Percentiles rank a stretch among this genome's conserved stretches.
These are phyloP conservation scores for Chrysaora quinquecirrha DNA, from an alignment of 30 jellyfish, hydroid and myxozoan species.

Conservation along the genomic window DNA sequence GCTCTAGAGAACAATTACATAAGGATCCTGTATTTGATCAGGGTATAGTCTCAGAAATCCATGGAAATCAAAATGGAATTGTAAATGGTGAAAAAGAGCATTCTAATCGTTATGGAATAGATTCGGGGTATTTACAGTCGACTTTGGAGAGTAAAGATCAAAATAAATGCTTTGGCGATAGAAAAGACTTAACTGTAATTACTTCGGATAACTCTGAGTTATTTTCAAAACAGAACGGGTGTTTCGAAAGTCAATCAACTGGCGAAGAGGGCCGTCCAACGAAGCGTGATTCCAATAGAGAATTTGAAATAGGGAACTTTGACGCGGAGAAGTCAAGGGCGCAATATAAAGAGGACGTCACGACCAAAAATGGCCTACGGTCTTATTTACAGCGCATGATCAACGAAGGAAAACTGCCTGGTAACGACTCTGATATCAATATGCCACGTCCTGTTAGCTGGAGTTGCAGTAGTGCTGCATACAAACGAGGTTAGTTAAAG, in stretches of 20 bases:
- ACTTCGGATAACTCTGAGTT: background rate
- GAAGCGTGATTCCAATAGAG: too few species aligned
- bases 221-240: background rate
- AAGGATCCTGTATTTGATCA: too few species aligned
- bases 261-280: background rate
- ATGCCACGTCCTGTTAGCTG: conserved; percentile 55
- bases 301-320: background rate
- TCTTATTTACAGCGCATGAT: conserved; percentile 62
- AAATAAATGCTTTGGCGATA: background rate
- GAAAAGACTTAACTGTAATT: background rate
- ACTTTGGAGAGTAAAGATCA: background rate
- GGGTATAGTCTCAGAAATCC: too few species aligned
- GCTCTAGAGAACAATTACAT: too few species aligned
- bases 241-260: background rate
- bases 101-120: background rate
- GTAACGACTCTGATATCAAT: background rate
- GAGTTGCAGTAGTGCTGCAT: conserved; percentile 51
- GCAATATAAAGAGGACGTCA: conserved; percentile 57
- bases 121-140: too few species aligned
- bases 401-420: conserved; percentile 76
- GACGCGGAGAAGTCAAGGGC: background rate
- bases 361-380: conserved; percentile 72
- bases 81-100: background rate
- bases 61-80: background rate
- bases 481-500: conserved; percentile 41